These are phyloP conservation scores for Idaea dimidiata DNA, from an alignment of 2,888 invertebrate species.

Conservation along the genomic window DNA sequence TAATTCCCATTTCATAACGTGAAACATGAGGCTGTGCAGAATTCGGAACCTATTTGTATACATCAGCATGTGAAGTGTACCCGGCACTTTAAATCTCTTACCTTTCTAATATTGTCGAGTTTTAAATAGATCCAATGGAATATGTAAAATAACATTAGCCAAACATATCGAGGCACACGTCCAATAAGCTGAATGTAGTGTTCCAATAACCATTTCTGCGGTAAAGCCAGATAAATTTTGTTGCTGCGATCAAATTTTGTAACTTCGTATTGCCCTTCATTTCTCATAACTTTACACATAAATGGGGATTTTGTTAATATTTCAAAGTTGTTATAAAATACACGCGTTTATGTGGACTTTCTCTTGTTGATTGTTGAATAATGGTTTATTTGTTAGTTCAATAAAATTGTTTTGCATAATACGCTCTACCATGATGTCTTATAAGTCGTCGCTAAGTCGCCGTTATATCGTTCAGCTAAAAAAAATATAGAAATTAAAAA, in stretches of 20 bases:
- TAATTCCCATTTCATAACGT: slow-evolving; percentile 66
- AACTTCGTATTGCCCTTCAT: slow-evolving; percentile 28
- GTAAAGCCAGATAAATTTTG: slow-evolving; percentile 32
- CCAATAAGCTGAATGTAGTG: slow-evolving; percentile 39
- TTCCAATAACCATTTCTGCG: slow-evolving; percentile 38
- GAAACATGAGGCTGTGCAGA: slow-evolving; percentile 43
- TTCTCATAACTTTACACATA: slow-evolving; percentile 29
- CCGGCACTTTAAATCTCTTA: slow-evolving; percentile 23
- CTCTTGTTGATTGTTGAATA: no score
- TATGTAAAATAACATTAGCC: slow-evolving; percentile 6
- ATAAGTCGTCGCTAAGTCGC: no score
- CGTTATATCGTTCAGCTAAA: no score
- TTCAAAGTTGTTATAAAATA: slow-evolving; percentile 5
- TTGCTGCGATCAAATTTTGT: slow-evolving; percentile 30
- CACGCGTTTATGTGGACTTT: neutral
- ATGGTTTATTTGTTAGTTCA: no score
- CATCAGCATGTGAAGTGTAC: slow-evolving; percentile 43
- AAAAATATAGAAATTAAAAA: no score
- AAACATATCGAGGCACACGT: slow-evolving; percentile 23
- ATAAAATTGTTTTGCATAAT: no score
- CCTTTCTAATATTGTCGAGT: slow-evolving; percentile 6
- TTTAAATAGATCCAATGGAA: neutral
- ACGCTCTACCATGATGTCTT: no score
- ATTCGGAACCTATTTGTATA: slow-evolving; percentile 34
- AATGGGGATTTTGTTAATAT: slow-evolving; percentile 23